A percentile compares a stretch with the other conserved stretches of the same genome.
Evolutionary conservation across 1,140 invertebrate genomes (phyloP).

Genomic region (Orchesella cincta): DNA sequence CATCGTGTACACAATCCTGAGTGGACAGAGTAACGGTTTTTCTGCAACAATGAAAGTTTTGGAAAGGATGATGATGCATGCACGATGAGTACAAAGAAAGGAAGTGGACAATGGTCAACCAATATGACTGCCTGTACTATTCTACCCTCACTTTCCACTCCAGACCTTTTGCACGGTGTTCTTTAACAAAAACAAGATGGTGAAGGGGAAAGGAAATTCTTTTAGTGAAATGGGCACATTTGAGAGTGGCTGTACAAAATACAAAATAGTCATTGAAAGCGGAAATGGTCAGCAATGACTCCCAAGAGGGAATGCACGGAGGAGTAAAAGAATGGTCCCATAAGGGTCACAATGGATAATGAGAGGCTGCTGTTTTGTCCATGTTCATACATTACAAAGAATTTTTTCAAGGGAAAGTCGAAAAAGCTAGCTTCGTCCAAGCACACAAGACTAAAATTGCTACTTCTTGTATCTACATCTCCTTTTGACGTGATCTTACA

Average conservation of each 20-base stretch:
- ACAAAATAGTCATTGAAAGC: conserved; percentile 49
- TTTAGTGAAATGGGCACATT: conserved; percentile 2
- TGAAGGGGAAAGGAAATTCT: background rate
- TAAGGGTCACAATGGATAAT: conserved; percentile 48
- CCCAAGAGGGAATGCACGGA: conserved; percentile 43
- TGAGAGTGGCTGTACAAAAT: conserved; percentile 34
- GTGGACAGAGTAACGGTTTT: background rate
- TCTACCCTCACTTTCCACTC: too few species aligned
- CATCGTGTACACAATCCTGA: background rate
- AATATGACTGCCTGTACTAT: background rate
- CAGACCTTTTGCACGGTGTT: too few species aligned
- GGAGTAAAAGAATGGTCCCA: conserved; percentile 47
- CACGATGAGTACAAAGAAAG: background rate
- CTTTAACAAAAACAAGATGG: conserved; percentile 32
- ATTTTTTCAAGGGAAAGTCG: background rate
- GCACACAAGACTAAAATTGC: too few species aligned
- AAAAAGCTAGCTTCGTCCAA: too few species aligned
- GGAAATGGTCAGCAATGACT: conserved; percentile 51
- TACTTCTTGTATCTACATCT: too few species aligned
- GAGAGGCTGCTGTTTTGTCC: conserved; percentile 36
- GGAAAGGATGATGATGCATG: background rate
- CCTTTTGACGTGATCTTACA: too few species aligned
- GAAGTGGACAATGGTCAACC: background rate
- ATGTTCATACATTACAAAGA: too few species aligned
- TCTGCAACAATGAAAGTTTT: background rate